A percentile compares a stretch with the other conserved stretches of the same genome.
These are phyloP conservation scores for Myzus persicae DNA, from an alignment of 1,140 invertebrate genomes.

Conservation along the genomic window DNA sequence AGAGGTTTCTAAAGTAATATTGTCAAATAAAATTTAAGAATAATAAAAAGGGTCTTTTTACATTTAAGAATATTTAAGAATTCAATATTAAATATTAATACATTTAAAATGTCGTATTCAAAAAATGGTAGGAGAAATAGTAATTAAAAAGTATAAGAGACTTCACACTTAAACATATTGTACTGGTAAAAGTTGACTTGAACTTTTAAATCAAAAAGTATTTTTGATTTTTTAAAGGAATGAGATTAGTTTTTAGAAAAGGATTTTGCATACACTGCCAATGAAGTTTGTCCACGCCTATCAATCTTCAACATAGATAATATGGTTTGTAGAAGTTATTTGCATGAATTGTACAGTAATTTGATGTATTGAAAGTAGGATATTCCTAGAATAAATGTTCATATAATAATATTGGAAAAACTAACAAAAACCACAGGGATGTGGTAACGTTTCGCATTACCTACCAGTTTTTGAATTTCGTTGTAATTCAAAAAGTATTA, in stretches of 20 bases:
- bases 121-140: not conserved
- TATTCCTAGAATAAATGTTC: not conserved
- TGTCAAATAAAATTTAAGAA: too few relatives aligned
- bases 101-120: not conserved
- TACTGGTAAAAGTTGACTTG: not conserved
- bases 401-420: not conserved
- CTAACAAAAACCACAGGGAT: not conserved
- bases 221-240: not conserved
- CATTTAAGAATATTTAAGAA: not conserved
- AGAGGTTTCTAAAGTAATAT: too few relatives aligned
- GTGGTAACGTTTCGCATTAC: not conserved
- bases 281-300: not conserved
- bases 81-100: not conserved
- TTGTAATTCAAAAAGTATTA: not conserved
- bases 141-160: not conserved
- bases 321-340: not conserved
- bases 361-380: not conserved
- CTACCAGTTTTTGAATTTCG: not conserved
- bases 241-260: too few relatives aligned
- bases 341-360: too few relatives aligned
- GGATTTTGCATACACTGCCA: too few relatives aligned
- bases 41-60: too few relatives aligned
- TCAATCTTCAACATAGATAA: not conserved
- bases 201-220: not conserved
- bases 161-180: not conserved